A percentile compares a stretch with the other conserved stretches of the same genome.
Evolutionary conservation across 1,140 invertebrate species (phyloP).

Genomic region (Microplitis demolitor): DNA sequence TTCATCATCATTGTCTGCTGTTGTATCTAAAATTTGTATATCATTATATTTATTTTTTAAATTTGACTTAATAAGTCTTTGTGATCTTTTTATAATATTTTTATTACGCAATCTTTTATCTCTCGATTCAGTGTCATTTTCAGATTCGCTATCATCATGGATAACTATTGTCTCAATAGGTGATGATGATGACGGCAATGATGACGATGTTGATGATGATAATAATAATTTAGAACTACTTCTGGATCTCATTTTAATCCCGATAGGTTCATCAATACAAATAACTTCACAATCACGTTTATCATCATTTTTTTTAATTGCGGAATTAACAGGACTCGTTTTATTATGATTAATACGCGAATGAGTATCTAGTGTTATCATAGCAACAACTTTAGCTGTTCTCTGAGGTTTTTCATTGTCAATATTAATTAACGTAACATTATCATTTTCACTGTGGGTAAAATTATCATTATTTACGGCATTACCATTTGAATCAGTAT

Average conservation of each 20-base stretch:
- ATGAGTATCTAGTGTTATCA: conserved; percentile 49
- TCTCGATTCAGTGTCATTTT: conserved; percentile 32
- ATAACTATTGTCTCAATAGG: conserved; percentile 20
- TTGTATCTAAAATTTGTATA: conserved; percentile 29
- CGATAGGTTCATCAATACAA: neutral
- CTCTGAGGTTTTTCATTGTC: conserved; percentile 49
- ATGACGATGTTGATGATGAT: neutral
- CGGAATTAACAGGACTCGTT: neutral
- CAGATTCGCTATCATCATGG: conserved; percentile 38
- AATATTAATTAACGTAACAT: neutral
- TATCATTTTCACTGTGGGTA: conserved; percentile 11
- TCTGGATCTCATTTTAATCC: neutral
- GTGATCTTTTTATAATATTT: conserved; percentile 1
- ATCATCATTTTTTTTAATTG: conserved; percentile 12
- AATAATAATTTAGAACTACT: neutral
- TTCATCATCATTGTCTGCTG: conserved; percentile 38
- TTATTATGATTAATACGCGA: conserved; percentile 26
- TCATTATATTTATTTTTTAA: conserved; percentile 23
- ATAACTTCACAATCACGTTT: neutral
- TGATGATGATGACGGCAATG: neutral
- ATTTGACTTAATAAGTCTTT: conserved; percentile 14
- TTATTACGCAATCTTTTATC: conserved; percentile 32
- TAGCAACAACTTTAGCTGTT: conserved; percentile 56
- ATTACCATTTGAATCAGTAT: conserved; percentile 45
- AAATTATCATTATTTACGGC: conserved; percentile 30